Base-by-base conservation (phyloP, 2,113 vertebrate species). In the Callionymus lyra region DNA sequence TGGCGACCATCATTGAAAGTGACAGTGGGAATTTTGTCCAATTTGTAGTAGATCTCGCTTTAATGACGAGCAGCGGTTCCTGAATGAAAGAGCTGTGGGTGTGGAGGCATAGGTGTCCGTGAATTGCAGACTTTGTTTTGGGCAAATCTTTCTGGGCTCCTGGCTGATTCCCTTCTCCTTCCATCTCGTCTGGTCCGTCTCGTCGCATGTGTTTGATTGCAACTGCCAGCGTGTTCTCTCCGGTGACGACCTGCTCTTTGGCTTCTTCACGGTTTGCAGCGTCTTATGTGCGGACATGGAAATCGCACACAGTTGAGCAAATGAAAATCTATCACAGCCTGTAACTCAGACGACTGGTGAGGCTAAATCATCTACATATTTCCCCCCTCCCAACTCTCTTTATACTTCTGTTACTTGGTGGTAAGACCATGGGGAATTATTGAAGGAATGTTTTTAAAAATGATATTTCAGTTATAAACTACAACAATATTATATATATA, bases 31-130 rank as follows among this genome's bases (percentile, higher is more conserved):
- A 94, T 93, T 91, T 90, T 85, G 85, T 88, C 87, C 91, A 91
- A 92, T 94, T 94, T 94, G 89, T 88, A 82, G 86, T 88, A 91
- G 92, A 94, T 92, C 87, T 90, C 84, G 80, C 89, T 91, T 89
- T 93, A 94, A 94, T 93, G 90, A 92, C 85, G 85, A 79, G 76
- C 58, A 50, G 65, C 35, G 39, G 62, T 56, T 8, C 41, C 84
- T 77, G 90, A 90, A 90, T 88, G 79, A 90, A 79, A 68, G 86
- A 89, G 83, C 81, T 83, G 85, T 87, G 87, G 81, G 83, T 87
- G 89, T 89, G 88, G 86, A 89, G 65, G 77, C 50, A 44, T 68
- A 58, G 47, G 60, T 50, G 54, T 56, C 64, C 61, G 44, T 82
- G 80, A 76, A 80, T 78, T 27, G 21, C 21, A 27, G 21, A 27